Evolutionary conservation across 37 sponge, comb jelly and placozoan species (phyloP).

Genomic region (Beroe forskalii): DNA sequence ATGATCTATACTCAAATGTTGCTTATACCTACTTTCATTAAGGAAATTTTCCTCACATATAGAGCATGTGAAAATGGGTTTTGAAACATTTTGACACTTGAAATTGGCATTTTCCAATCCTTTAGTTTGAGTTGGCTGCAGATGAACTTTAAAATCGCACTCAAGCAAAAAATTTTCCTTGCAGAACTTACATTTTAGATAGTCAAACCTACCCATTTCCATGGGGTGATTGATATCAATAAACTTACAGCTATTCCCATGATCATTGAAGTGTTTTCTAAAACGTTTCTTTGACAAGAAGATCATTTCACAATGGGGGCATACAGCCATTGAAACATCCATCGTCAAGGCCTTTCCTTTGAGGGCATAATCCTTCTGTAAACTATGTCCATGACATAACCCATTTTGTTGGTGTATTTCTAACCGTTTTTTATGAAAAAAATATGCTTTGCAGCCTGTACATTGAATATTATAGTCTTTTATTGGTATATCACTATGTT

Average conservation of each 20-base stretch:
- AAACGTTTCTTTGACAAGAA: background rate
- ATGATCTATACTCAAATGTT: background rate
- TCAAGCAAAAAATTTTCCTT: background rate
- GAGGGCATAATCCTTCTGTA: background rate
- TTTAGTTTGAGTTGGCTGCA: background rate
- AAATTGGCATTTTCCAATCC: background rate
- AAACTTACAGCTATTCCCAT: background rate
- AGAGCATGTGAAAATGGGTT: background rate
- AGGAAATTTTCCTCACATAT: background rate
- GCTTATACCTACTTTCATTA: background rate
- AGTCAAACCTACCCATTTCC: background rate
- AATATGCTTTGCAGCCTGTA: background rate
- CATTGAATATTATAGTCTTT: slow-evolving; percentile 37
- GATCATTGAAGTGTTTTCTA: background rate
- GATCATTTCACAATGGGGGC: background rate
- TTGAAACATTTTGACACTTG: background rate
- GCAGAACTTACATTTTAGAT: slow-evolving; percentile 12
- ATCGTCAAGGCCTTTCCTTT: background rate
- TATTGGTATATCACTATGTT: background rate
- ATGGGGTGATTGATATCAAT: background rate
- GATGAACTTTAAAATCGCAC: background rate
- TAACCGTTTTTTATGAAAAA: background rate
- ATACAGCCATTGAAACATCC: background rate
- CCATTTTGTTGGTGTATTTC: background rate
- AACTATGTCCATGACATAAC: background rate